Percentiles rank a stretch among this genome's conserved stretches.
Evolutionary conservation across 2,797 vertebrate species (phyloP).

Genomic region (Rhodeus uyekii): DNA sequence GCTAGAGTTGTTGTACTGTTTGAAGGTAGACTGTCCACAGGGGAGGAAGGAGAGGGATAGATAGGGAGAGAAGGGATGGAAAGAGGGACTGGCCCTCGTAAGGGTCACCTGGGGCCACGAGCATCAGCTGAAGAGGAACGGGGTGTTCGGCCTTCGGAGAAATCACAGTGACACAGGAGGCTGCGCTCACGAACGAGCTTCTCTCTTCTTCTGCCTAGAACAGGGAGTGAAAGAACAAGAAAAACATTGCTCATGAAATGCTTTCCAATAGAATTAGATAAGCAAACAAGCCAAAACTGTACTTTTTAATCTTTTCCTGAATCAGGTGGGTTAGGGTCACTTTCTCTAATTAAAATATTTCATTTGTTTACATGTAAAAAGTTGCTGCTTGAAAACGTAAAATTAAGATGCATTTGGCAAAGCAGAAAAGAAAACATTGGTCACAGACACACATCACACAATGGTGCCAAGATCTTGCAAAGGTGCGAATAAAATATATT

Average conservation of each 20-base stretch:
- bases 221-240: neutral
- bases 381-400: neutral
- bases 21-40: constrained; percentile 8
- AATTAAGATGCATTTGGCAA: neutral
- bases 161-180: constrained; percentile 18
- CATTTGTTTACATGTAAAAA: neutral
- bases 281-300: neutral
- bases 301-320: neutral
- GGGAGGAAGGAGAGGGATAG: neutral
- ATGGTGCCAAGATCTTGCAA: neutral
- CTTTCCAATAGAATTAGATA: neutral
- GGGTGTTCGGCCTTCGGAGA: constrained; percentile 26
- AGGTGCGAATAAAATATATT: neutral
- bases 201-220: neutral
- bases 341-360: neutral
- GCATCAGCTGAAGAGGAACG: constrained; percentile 31
- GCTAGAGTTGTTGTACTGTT: constrained; percentile 12
- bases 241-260: neutral
- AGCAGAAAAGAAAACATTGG: neutral
- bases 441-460: neutral
- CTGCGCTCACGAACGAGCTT: neutral
- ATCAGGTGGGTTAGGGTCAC: neutral
- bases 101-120: constrained; percentile 17
- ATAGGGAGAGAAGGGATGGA: constrained; percentile 2
- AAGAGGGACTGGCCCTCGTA: neutral